phyloP scores from a whole-genome alignment of 2,888 invertebrate genomes.

The Cremastinae sp. region DNA sequence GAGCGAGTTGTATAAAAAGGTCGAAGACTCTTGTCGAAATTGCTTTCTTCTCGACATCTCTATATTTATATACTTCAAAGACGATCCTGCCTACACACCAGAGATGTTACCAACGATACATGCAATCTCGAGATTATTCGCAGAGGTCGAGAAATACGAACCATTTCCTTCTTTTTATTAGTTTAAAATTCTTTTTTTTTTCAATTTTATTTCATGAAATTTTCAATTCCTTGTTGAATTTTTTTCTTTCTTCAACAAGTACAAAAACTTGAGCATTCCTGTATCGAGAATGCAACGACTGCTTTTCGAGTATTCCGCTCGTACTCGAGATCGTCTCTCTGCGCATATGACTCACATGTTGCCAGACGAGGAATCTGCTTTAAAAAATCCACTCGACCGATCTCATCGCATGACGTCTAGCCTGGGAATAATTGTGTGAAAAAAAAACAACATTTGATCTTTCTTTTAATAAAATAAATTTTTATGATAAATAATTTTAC shows the following conservation, averaged over 20 bases:
- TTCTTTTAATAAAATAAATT: no score
- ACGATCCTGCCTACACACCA: conserved; percentile 15
- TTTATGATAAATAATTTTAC: no score
- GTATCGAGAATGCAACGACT: conserved; percentile 49
- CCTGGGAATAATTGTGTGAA: no score
- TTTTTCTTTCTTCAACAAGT: neutral
- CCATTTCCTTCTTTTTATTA: neutral
- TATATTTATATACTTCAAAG: neutral
- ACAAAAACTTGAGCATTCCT: neutral
- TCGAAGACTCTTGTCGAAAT: conserved; percentile 36
- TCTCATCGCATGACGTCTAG: neutral
- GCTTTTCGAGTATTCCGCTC: conserved; percentile 40
- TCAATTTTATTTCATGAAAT: no score
- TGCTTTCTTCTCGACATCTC: conserved; percentile 5
- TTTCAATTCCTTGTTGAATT: no score
- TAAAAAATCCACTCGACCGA: conserved; percentile 1
- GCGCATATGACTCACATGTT: conserved; percentile 38
- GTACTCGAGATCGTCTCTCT: conserved; percentile 7
- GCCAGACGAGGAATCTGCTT: conserved; percentile 2
- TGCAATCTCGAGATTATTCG: conserved; percentile 28
- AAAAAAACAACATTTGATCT: no score
- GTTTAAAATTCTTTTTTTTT: neutral
- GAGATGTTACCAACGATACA: conserved; percentile 20
- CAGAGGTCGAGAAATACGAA: neutral
- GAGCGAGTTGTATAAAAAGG: conserved; percentile 29